phyloP scores from a whole-genome alignment of 2,888 invertebrate genomes.

The Podotricha telesiphe region DNA sequence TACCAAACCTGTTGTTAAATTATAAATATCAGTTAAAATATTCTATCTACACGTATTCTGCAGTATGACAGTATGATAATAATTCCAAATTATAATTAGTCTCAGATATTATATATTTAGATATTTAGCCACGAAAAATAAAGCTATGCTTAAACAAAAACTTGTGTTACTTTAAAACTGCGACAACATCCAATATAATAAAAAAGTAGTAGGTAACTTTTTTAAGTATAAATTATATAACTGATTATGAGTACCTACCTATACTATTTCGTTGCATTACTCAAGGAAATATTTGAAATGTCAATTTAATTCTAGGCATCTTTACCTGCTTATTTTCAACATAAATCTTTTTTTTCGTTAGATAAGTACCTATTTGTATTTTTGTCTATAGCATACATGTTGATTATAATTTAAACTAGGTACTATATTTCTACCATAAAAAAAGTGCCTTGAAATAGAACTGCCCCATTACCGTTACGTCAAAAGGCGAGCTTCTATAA shows the following conservation, averaged over 20 bases:
- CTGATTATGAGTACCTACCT: too few relatives aligned
- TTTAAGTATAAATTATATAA: conserved; percentile 4
- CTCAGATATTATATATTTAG: not conserved
- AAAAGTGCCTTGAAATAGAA: conserved; percentile 21
- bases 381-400: too few relatives aligned
- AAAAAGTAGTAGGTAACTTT: too few relatives aligned
- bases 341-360: too few relatives aligned
- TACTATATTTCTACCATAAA: not conserved
- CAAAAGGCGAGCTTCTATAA: conserved; percentile 17
- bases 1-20: not conserved
- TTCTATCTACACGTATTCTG: not conserved
- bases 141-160: not conserved
- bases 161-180: not conserved
- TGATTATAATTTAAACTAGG: not conserved
- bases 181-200: not conserved
- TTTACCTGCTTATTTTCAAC: too few relatives aligned
- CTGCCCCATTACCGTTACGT: conserved; percentile 9
- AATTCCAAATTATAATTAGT: not conserved
- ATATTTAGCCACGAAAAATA: not conserved
- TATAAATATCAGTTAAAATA: not conserved
- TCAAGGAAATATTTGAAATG: not conserved
- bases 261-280: not conserved
- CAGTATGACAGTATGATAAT: not conserved
- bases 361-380: too few relatives aligned
- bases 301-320: too few relatives aligned